These are phyloP conservation scores for Calidris pugnax DNA, from an alignment of 2,113 vertebrate genomes.

Conservation along the genomic window DNA sequence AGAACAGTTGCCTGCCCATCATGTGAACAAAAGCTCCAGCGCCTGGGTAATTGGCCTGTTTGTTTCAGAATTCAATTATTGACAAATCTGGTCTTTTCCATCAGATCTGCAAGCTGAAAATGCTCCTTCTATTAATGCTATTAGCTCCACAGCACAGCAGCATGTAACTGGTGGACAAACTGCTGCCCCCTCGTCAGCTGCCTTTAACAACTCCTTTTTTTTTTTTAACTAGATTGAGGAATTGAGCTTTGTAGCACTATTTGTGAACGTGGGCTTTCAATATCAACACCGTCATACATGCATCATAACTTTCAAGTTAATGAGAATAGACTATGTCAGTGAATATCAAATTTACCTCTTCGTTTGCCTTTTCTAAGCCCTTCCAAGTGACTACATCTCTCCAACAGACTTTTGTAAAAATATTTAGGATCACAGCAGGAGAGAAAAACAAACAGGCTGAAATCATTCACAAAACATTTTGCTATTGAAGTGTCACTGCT, in stretches of 20 bases:
- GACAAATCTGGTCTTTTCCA: constrained; percentile 72
- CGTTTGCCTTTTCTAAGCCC: neutral
- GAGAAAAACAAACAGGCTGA: constrained; percentile 40
- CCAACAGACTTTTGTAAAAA: neutral
- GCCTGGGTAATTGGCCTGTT: constrained; percentile 69
- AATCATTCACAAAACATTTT: constrained; percentile 52
- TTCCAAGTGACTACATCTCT: neutral
- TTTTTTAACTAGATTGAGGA: constrained; percentile 31
- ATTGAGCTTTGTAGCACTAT: neutral
- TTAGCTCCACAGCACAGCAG: constrained; percentile 61
- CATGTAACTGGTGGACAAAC: constrained; percentile 64
- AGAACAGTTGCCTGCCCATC: constrained; percentile 57
- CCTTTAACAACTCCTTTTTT: constrained; percentile 52
- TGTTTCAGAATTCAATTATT: constrained; percentile 76
- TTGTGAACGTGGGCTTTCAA: constrained; percentile 18
- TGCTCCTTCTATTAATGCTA: constrained; percentile 67
- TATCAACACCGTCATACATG: neutral
- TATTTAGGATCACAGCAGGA: constrained; percentile 9
- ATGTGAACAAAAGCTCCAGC: constrained; percentile 36
- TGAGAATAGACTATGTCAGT: neutral
- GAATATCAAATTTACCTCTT: constrained; percentile 31
- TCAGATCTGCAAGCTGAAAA: constrained; percentile 73
- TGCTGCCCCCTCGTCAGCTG: constrained; percentile 61
- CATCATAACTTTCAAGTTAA: constrained; percentile 2
- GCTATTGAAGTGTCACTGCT: neutral